These are phyloP conservation scores for Crotalus viridis DNA, from an alignment of 2,113 vertebrate species.

Conservation along the genomic window DNA sequence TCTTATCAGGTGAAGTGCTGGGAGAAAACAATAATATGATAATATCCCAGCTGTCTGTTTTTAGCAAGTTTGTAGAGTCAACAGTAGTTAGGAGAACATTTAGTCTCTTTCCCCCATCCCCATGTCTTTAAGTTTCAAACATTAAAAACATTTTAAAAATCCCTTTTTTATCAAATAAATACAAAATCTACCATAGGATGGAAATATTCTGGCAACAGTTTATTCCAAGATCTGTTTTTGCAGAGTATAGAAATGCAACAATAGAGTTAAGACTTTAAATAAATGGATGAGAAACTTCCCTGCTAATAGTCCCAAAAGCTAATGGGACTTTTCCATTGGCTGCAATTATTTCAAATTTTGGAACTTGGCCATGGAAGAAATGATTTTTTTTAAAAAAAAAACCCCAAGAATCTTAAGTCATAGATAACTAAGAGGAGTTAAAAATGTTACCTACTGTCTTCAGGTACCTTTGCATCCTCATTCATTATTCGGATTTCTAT, in stretches of 20 bases:
- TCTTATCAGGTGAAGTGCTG: not conserved
- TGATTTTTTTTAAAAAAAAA: no score
- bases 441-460: no score
- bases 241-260: not conserved
- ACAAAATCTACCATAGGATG: not conserved
- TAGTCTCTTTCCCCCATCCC: not conserved
- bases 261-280: not conserved
- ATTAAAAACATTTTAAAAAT: not conserved
- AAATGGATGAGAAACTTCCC: not conserved
- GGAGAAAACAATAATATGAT: not conserved
- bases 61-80: not conserved
- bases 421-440: no score
- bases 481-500: no score
- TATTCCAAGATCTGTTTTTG: not conserved
- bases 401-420: no score
- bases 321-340: no score
- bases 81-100: not conserved
- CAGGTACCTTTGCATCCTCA: no score
- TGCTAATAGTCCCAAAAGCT: no score
- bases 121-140: not conserved
- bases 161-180: not conserved
- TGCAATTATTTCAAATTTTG: no score
- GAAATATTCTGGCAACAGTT: not conserved
- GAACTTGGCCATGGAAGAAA: no score
- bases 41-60: not conserved